Percentiles rank a stretch among this genome's conserved stretches.
Evolutionary conservation across 2,888 invertebrate genomes (phyloP).

Genomic region (Philonicus albiceps): DNA sequence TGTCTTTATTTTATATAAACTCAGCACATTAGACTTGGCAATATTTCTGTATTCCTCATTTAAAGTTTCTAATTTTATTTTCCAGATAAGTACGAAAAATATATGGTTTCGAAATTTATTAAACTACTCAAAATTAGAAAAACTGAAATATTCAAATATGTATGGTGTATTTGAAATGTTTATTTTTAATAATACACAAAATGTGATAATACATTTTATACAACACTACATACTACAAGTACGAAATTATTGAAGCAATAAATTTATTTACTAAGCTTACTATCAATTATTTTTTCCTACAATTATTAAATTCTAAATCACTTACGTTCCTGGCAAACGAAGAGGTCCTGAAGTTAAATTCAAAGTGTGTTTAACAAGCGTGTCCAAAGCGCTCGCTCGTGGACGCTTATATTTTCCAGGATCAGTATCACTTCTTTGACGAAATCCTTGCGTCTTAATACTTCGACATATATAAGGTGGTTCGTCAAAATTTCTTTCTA

Average conservation of each 20-base stretch:
- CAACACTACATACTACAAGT: neutral
- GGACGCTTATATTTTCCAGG: conserved; percentile 22
- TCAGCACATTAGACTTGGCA: no score
- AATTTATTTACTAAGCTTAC: neutral
- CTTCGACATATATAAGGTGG: conserved; percentile 33
- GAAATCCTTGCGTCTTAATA: conserved; percentile 16
- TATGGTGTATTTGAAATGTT: no score
- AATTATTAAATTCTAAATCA: neutral
- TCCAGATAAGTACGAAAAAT: no score
- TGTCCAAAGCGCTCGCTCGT: neutral
- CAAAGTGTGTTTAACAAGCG: conserved; percentile 1
- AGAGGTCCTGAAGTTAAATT: conserved; percentile 32
- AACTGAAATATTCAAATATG: no score
- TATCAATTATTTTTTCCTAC: neutral
- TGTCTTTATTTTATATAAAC: no score
- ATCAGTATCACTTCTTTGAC: conserved; percentile 32
- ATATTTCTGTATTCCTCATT: no score
- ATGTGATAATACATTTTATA: neutral
- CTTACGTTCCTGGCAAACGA: conserved; percentile 4
- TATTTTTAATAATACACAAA: no score
- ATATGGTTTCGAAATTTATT: no score
- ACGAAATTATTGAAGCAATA: neutral
- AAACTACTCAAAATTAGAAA: no score
- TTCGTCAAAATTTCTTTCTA: conserved; percentile 4
- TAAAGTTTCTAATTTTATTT: no score